These are phyloP conservation scores for Sycophaga agraensis DNA, from an alignment of 1,140 invertebrate species.

Conservation along the genomic window DNA sequence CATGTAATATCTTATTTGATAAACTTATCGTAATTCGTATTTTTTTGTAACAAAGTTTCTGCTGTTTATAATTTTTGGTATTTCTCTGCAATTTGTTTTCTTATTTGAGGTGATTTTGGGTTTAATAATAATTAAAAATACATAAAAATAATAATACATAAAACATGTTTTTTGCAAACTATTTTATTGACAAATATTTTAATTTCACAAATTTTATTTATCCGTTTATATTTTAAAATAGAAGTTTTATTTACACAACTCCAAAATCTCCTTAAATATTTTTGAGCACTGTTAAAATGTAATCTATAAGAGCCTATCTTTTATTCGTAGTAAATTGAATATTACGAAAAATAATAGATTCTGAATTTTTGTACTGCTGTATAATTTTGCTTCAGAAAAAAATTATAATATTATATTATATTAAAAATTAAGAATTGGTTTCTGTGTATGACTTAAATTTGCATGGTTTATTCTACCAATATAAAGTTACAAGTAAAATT, in stretches of 20 bases:
- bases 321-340: no score
- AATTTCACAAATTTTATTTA: no score
- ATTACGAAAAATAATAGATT: slow-evolving; percentile 1
- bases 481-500: background rate
- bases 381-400: slow-evolving; percentile 14
- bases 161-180: background rate
- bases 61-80: background rate
- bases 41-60: no score
- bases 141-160: no score
- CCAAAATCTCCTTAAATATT: background rate
- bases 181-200: no score
- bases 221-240: background rate
- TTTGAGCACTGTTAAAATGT: no score
- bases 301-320: no score
- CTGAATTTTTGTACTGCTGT: no score
- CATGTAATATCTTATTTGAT: background rate
- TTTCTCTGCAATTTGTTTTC: background rate
- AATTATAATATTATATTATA: no score
- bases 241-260: background rate
- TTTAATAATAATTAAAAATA: background rate
- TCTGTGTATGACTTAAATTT: background rate
- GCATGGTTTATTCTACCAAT: background rate
- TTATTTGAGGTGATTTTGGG: background rate
- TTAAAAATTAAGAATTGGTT: background rate
- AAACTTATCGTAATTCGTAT: slow-evolving; percentile 19